Conservation (phyloP, 2,113 vertebrate species). For the Sapayoa aenigma region DNA sequence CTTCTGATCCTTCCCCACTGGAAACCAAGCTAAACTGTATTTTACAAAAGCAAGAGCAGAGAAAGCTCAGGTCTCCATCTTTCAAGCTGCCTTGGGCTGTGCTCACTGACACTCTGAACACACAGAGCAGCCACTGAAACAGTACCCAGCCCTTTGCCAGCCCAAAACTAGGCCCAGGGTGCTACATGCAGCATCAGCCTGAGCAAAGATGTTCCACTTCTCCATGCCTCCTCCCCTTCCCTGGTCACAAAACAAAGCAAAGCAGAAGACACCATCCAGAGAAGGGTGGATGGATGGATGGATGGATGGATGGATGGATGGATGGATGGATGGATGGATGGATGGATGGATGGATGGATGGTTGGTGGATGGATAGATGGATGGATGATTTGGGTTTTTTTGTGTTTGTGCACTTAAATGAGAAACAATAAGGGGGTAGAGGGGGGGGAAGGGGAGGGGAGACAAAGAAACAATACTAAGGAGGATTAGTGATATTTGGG, state of each 20-base stretch:
- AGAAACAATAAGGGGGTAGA: neutral
- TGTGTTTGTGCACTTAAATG: conserved; percentile 15
- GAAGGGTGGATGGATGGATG: neutral
- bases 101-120: neutral
- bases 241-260: neutral
- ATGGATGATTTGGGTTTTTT: neutral
- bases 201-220: neutral
- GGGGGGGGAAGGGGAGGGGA: too few relatives aligned
- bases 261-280: neutral
- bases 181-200: neutral
- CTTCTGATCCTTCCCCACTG: neutral
- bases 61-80: neutral
- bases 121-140: neutral
- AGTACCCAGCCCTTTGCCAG: neutral
- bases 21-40: neutral
- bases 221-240: neutral
- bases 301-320: neutral
- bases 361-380: neutral
- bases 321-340: neutral
- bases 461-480: neutral
- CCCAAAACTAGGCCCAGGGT: neutral
- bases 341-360: neutral
- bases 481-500: conserved; percentile 63
- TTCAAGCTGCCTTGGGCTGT: neutral
- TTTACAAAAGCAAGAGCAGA: neutral